A percentile compares a stretch with the other conserved stretches of the same genome.
Conservation (phyloP, 2,888 invertebrate genomes). For the Ennomos fuscantarius region DNA sequence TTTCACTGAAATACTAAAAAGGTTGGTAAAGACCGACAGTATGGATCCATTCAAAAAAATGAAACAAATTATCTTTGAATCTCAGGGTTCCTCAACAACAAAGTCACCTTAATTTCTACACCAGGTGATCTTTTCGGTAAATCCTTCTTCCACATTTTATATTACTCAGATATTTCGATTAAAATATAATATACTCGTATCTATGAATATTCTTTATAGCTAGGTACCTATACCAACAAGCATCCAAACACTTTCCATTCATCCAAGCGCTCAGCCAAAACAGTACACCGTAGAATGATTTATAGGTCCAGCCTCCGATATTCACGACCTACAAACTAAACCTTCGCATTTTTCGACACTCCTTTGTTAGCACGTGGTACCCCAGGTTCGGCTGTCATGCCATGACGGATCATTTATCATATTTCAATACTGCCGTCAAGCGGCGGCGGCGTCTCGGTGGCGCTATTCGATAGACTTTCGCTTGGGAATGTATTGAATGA, state of each 20-base stretch:
- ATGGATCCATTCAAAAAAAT: too few relatives aligned
- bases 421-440: conserved; percentile 77
- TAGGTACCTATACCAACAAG: not conserved
- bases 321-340: conserved; percentile 82
- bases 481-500: conserved; percentile 30
- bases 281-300: conserved; percentile 65
- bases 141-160: too few relatives aligned
- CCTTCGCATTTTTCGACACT: conserved; percentile 82
- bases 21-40: too few relatives aligned
- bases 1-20: too few relatives aligned
- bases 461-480: conserved; percentile 61
- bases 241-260: conserved; percentile 23
- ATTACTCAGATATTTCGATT: not conserved
- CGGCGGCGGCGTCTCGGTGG: conserved; percentile 79
- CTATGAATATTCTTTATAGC: not conserved
- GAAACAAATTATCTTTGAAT: too few relatives aligned
- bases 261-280: conserved; percentile 30
- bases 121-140: too few relatives aligned
- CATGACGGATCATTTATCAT: conserved; percentile 82
- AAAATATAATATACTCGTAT: not conserved
- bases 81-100: too few relatives aligned
- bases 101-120: too few relatives aligned
- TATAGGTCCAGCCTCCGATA: conserved; percentile 77
- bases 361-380: conserved; percentile 81
- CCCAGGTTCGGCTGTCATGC: conserved; percentile 82